A percentile compares a stretch with the other conserved stretches of the same genome.
Evolutionary conservation across 2,888 invertebrate genomes (phyloP).

Genomic region (Netelia fuscicornis): DNA sequence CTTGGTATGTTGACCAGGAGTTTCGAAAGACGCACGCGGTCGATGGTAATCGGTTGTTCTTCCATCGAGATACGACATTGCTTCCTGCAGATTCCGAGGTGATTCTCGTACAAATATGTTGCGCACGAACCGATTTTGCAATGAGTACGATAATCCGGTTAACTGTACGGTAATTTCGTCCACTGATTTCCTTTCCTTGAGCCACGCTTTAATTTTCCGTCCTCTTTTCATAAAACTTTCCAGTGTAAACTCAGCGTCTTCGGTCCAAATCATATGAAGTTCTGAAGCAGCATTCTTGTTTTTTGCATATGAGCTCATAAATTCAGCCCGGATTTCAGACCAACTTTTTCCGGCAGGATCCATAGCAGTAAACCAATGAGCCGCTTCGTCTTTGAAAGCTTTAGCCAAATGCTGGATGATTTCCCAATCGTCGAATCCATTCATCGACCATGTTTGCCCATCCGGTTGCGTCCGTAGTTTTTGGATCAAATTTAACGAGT

Average conservation of each 20-base stretch:
- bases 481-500: constrained; percentile 3
- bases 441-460: constrained; percentile 9
- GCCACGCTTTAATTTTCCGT: constrained; percentile 1
- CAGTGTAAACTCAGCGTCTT: constrained; percentile 6
- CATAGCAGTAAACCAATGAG: constrained; percentile 17
- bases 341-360: constrained; percentile 16
- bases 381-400: constrained; percentile 18
- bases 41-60: constrained; percentile 6
- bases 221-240: constrained; percentile 16
- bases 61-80: constrained; percentile 19
- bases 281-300: constrained; percentile 21
- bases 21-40: neutral
- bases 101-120: neutral
- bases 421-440: constrained; percentile 13
- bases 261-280: neutral
- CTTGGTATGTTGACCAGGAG: constrained; percentile 14
- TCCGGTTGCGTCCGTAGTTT: constrained; percentile 14
- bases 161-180: neutral
- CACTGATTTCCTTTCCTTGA: neutral
- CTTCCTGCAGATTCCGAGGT: neutral
- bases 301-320: constrained; percentile 7
- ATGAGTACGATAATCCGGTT: constrained; percentile 6
- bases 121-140: neutral
- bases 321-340: constrained; percentile 14
- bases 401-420: constrained; percentile 8